Percentiles rank a stretch among this genome's conserved stretches.
phyloP scores from a whole-genome alignment of 2,888 invertebrate species.

The Drosophila mulleri region DNA sequence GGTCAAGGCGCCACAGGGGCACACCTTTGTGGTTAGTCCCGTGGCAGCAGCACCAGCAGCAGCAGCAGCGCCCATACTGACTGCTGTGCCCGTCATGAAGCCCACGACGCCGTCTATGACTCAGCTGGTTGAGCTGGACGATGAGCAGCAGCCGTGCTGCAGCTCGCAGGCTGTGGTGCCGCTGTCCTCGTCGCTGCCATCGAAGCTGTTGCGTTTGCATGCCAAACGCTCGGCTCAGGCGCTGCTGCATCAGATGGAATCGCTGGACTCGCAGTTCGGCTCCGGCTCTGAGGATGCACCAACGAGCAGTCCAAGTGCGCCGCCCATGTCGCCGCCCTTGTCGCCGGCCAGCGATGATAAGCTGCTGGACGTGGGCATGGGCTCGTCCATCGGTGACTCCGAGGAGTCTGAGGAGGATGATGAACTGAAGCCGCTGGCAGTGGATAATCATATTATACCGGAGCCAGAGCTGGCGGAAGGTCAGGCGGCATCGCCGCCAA shows the following conservation, averaged over 20 bases:
- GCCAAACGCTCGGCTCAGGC: slow-evolving; percentile 81
- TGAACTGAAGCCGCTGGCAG: slow-evolving; percentile 84
- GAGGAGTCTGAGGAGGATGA: slow-evolving; percentile 85
- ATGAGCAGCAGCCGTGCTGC: slow-evolving; percentile 66
- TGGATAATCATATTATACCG: slow-evolving; percentile 83
- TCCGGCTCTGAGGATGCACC: slow-evolving; percentile 64
- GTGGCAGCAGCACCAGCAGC: slow-evolving; percentile 37
- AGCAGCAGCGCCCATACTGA: slow-evolving; percentile 43
- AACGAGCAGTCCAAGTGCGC: slow-evolving; percentile 59
- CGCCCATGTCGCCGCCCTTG: slow-evolving; percentile 57
- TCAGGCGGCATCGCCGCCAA: slow-evolving; percentile 42
- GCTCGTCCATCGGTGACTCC: slow-evolving; percentile 80
- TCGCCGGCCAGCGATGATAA: slow-evolving; percentile 66
- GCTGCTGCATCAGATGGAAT: slow-evolving; percentile 71
- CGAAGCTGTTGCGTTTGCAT: slow-evolving; percentile 82
- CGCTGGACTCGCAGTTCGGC: slow-evolving; percentile 79
- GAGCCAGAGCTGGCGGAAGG: slow-evolving; percentile 69
- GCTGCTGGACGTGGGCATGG: slow-evolving; percentile 81
- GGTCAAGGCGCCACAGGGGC: slow-evolving; percentile 69
- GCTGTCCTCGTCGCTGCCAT: slow-evolving; percentile 83
- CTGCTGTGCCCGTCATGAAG: slow-evolving; percentile 73
- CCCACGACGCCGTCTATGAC: slow-evolving; percentile 16
- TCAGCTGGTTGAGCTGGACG: neutral
- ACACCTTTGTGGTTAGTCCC: slow-evolving; percentile 79
- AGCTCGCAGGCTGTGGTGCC: slow-evolving; percentile 81